Base-by-base conservation (phyloP, 2,113 vertebrate genomes). In the Cephalopholis sonnerati region DNA sequence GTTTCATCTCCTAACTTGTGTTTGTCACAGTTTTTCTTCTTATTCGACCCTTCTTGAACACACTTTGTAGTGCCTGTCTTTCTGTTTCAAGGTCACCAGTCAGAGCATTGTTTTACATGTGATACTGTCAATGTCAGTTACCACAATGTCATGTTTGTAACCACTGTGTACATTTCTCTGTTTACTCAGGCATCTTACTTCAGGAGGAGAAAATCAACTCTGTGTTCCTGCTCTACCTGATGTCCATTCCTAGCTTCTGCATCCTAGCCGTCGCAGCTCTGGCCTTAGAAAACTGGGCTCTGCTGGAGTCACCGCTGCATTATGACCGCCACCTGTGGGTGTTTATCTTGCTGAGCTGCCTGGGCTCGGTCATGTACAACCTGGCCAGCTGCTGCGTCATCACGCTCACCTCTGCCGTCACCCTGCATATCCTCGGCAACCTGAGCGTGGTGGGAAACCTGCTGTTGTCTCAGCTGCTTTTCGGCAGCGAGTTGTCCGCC, bases 281-380 rank as follows among this genome's bases (percentile, higher is more conserved):
- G 88, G 91, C 94, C 0, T 93, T 99, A 89, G 98, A 99, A 82
- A 95, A 97, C 62, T 97, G 95, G n/a, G 92, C 96, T 0, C 68
- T 94, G 17, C 95, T 96, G 80, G 96, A 96, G 2, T 95, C 92
- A 0, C 93, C 96, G 1, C 82, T 95, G 12, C 93, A 95, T 29
- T 95, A 96, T 0, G 95, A 98, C 54, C 68, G 90, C 27, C 89
- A 77, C 61, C 96, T 99, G 73, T 99, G 98, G 98, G 89, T 95
- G 84, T 98, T 97, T 20, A 90, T 99, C 85, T 88, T 98, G 87
- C 97, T 99, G 87, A 99, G 98, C 95, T 99, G 98, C 92, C 92
- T 98, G 75, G 95, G 97, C 83, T 99, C 98, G 0, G 97, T 99
- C 78, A 92, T 99, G 83, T 99, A 99, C 95, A 99, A 99, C 96